phyloP scores from a whole-genome alignment of 2,113 vertebrate genomes.

The Xenotilapia flavipinnis region DNA sequence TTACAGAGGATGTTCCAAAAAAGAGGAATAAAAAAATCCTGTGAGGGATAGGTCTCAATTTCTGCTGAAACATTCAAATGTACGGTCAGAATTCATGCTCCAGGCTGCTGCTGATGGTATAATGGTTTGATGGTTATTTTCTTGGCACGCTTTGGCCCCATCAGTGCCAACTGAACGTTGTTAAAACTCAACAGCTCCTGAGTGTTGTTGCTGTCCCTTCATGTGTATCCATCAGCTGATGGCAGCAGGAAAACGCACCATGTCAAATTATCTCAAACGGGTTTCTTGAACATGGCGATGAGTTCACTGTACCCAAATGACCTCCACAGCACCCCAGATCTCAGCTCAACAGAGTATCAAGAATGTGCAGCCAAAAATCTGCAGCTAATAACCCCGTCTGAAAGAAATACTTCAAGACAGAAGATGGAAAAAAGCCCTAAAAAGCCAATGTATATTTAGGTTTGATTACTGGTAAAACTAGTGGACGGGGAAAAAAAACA shows the following conservation, averaged over 20 bases:
- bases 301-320: background rate
- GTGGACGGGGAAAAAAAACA: rapidly evolving
- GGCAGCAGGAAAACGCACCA: background rate
- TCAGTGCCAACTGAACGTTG: background rate
- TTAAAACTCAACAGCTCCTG: background rate
- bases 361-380: background rate
- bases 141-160: background rate
- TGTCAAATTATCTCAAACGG: background rate
- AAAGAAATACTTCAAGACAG: background rate
- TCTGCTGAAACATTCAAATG: background rate
- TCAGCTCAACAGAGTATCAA: background rate
- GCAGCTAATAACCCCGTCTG: background rate
- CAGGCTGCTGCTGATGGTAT: background rate
- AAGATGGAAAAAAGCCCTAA: background rate
- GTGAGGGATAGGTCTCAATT: background rate
- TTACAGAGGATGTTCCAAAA: background rate
- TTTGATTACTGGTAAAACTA: background rate
- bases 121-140: background rate
- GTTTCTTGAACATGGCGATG: background rate
- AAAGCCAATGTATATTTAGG: background rate
- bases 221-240: background rate
- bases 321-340: background rate
- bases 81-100: background rate
- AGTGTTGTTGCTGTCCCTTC: background rate
- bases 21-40: background rate